These are phyloP conservation scores for Myiagra hebetior DNA, from an alignment of 2,113 vertebrate genomes.

Conservation along the genomic window DNA sequence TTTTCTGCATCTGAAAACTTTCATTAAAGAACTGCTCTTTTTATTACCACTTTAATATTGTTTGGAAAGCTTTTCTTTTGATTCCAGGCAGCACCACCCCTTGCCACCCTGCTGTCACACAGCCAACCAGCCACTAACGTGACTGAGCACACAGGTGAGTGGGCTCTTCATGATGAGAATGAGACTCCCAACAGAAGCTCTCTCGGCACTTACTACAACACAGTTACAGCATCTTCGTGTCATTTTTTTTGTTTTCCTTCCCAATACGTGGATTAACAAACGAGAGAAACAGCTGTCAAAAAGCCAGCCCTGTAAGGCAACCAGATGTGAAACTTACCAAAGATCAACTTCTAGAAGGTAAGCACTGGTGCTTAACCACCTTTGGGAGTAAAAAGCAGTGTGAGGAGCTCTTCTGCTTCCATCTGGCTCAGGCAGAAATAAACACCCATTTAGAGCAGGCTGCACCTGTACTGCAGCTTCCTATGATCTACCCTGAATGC, in stretches of 20 bases:
- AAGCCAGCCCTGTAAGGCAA: neutral
- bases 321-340: neutral
- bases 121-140: accelerated
- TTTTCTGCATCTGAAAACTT: neutral
- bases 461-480: neutral
- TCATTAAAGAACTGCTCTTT: neutral
- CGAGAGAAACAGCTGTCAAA: neutral
- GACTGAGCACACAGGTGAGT: neutral
- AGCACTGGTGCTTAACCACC: neutral
- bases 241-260: neutral
- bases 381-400: neutral
- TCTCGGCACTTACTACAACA: neutral
- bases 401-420: neutral
- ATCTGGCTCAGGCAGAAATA: neutral
- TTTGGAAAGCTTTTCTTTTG: neutral
- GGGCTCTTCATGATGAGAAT: neutral
- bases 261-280: neutral
- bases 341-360: neutral
- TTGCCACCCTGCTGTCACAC: neutral
- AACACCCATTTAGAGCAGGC: neutral
- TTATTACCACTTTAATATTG: neutral
- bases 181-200: neutral
- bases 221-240: neutral
- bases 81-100: neutral
- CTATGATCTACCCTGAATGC: neutral